Evolutionary conservation across 2,888 invertebrate species (phyloP).

Genomic region (Acheta domesticus): DNA sequence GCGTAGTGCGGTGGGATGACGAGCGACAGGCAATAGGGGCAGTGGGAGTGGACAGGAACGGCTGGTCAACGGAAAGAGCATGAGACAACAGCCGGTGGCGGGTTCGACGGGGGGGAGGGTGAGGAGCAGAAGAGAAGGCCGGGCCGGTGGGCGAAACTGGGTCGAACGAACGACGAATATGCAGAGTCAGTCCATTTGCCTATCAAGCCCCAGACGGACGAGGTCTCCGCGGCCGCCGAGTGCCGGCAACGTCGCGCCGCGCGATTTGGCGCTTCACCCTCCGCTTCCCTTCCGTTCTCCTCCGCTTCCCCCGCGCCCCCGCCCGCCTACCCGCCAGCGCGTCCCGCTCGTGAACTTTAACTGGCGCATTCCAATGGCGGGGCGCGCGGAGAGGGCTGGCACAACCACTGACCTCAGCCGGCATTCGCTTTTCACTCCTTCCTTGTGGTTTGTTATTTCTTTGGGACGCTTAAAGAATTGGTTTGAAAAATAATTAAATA

Average conservation of each 20-base stretch:
- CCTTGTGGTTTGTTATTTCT: no score
- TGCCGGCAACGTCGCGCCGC: neutral
- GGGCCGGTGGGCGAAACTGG: neutral
- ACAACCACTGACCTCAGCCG: no score
- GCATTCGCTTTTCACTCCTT: no score
- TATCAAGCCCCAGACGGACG: neutral
- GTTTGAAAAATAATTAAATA: no score
- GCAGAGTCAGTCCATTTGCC: slow-evolving; percentile 3
- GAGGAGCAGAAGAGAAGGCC: neutral
- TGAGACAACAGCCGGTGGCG: neutral
- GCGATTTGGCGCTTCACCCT: no score
- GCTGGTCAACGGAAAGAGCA: neutral
- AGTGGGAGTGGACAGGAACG: neutral
- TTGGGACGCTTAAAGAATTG: no score
- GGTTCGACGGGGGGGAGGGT: neutral
- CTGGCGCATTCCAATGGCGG: no score
- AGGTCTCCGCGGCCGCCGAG: neutral
- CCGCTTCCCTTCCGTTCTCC: neutral
- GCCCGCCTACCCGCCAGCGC: no score
- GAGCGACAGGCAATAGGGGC: neutral
- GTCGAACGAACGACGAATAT: slow-evolving; percentile 18
- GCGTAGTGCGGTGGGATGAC: neutral
- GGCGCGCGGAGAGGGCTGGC: no score
- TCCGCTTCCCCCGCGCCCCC: no score
- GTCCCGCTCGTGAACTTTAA: no score